These are phyloP conservation scores for Astyanax mexicanus DNA, from an alignment of 2,797 vertebrate genomes.

Conservation along the genomic window DNA sequence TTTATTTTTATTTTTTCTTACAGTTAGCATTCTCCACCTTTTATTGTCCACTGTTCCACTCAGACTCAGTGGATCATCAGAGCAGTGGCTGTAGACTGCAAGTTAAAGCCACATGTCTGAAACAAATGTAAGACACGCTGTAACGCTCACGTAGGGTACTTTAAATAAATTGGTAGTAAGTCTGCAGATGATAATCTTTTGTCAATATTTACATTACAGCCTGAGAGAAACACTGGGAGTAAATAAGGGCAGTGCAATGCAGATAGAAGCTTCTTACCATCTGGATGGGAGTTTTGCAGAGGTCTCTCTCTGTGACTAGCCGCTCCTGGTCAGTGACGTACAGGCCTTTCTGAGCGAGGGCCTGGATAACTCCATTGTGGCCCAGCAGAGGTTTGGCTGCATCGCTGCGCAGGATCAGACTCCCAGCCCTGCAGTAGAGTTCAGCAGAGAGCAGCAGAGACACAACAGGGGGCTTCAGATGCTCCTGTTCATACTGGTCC, in stretches of 20 bases:
- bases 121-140: no score
- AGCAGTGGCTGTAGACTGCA: no score
- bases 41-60: no score
- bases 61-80: no score
- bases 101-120: no score
- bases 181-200: no score
- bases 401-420: conserved; percentile 96
- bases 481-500: conserved; percentile 97
- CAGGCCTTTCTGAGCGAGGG: conserved; percentile 94
- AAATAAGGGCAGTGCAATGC: not conserved
- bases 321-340: conserved; percentile 97
- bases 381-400: conserved; percentile 95
- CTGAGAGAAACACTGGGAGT: not conserved
- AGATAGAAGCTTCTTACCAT: conserved; percentile 46
- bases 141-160: no score
- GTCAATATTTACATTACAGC: no score
- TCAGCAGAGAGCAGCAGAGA: conserved; percentile 94
- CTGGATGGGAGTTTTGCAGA: conserved; percentile 58
- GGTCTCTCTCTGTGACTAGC: conserved; percentile 93
- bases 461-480: conserved; percentile 94
- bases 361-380: conserved; percentile 97
- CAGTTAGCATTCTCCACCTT: no score
- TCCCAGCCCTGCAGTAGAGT: conserved; percentile 96
- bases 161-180: no score
- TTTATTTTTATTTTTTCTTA: no score